phyloP scores from a whole-genome alignment of 30 jellyfish, hydroid and myxozoan genomes.

The Calvadosia cruxmelitensis region DNA sequence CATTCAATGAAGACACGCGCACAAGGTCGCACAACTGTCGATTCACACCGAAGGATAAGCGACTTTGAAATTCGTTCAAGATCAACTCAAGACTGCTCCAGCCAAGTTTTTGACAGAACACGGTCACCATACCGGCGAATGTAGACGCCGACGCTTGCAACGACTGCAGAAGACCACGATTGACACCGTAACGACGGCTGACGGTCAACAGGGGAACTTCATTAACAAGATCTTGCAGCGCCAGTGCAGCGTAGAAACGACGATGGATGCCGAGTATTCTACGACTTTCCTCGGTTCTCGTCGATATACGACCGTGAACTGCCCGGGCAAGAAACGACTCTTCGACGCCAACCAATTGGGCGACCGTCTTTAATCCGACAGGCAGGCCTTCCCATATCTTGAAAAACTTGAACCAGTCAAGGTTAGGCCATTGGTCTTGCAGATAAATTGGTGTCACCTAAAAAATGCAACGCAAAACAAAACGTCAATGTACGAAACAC shows the following conservation, averaged over 20 bases:
- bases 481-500: background rate
- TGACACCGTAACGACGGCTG: conserved; percentile 61
- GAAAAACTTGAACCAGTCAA: conserved; percentile 78
- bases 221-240: conserved; percentile 73
- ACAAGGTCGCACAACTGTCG: conserved; percentile 88
- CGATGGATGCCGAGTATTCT: conserved; percentile 79
- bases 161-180: conserved; percentile 81
- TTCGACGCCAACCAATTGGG: conserved; percentile 82
- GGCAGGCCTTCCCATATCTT: conserved; percentile 67
- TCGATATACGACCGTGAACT: conserved; percentile 54
- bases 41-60: conserved; percentile 89
- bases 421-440: conserved; percentile 87
- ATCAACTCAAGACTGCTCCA: conserved; percentile 78
- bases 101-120: conserved; percentile 91
- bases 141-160: conserved; percentile 85
- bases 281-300: conserved; percentile 67
- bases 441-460: conserved; percentile 86
- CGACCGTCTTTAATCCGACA: conserved; percentile 70
- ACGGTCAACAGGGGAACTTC: conserved; percentile 74
- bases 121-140: conserved; percentile 80
- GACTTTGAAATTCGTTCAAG: conserved; percentile 85
- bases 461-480: background rate
- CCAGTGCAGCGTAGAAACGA: conserved; percentile 80
- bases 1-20: conserved; percentile 63
- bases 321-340: conserved; percentile 83